These are phyloP conservation scores for Drosophila prolongata DNA, from an alignment of 2,888 invertebrate species.

Conservation along the genomic window DNA sequence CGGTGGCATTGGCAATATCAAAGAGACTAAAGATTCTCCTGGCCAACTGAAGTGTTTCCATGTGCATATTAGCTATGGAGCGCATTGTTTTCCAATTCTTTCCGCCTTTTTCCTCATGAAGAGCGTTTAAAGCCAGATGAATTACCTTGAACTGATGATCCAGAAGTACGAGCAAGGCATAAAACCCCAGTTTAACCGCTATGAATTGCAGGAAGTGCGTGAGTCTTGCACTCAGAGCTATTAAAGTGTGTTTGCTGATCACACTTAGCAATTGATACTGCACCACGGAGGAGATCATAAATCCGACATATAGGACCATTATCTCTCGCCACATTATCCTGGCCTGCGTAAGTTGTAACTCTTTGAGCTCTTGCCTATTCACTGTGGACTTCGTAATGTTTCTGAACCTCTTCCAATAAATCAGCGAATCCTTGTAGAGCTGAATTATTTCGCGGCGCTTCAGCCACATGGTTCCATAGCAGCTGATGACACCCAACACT, in stretches of 20 bases:
- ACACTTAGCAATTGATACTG: constrained; percentile 39
- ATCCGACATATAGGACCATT: constrained; percentile 27
- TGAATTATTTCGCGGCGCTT: constrained; percentile 33
- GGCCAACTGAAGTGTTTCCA: constrained; percentile 43
- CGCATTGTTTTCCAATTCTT: constrained; percentile 12
- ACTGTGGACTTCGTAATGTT: constrained; percentile 12
- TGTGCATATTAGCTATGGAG: constrained; percentile 46
- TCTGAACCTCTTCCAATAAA: constrained; percentile 30
- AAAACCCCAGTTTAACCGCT: constrained; percentile 29
- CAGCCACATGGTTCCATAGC: constrained; percentile 54
- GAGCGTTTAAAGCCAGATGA: constrained; percentile 41
- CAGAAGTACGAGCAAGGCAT: constrained; percentile 48
- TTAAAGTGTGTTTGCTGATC: background rate
- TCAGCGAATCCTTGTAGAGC: constrained; percentile 43
- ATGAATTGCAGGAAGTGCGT: constrained; percentile 27
- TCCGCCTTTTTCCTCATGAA: background rate
- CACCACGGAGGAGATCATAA: constrained; percentile 22
- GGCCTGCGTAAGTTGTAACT: constrained; percentile 42
- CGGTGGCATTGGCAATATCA: constrained; percentile 35
- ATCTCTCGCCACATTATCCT: constrained; percentile 20
- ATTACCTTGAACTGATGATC: constrained; percentile 59
- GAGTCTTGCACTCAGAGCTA: background rate
- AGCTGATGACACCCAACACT: constrained; percentile 10
- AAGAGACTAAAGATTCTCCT: constrained; percentile 36
- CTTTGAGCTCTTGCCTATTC: constrained; percentile 15